These are phyloP conservation scores for Synanthedon vespiformis DNA, from an alignment of 2,888 invertebrate species.

Conservation along the genomic window DNA sequence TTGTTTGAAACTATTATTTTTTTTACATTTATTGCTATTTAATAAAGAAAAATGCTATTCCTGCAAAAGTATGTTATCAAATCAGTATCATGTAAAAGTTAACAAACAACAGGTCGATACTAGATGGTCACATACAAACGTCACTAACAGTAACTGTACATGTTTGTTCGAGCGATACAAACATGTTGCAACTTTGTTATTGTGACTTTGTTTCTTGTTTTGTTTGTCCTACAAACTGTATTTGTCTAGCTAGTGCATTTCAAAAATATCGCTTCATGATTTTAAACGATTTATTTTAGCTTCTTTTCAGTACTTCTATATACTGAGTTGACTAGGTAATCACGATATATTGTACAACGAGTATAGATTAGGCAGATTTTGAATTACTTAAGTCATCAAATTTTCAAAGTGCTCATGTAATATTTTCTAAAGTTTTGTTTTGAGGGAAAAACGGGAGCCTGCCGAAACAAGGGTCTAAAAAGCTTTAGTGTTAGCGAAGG, in stretches of 20 bases:
- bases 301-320: no score
- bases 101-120: conserved; percentile 3
- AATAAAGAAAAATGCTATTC: no score
- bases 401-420: conserved; percentile 8
- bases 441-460: conserved; percentile 22
- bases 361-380: not conserved
- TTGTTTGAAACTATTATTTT: no score
- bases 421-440: conserved; percentile 29
- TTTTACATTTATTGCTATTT: no score
- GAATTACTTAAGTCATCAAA: conserved; percentile 13
- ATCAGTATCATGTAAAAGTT: not conserved
- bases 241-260: not conserved
- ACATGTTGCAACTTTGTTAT: not conserved
- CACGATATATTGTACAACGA: not conserved
- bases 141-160: not conserved
- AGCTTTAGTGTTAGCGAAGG: conserved; percentile 33
- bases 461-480: conserved; percentile 35
- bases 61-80: no score
- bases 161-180: not conserved
- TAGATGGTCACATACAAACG: conserved; percentile 1
- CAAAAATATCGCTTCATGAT: not conserved
- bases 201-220: not conserved
- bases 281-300: no score
- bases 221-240: not conserved
- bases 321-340: no score